Conservation (phyloP, 2,113 vertebrate genomes). For the Tragelaphus imberbis region DNA sequence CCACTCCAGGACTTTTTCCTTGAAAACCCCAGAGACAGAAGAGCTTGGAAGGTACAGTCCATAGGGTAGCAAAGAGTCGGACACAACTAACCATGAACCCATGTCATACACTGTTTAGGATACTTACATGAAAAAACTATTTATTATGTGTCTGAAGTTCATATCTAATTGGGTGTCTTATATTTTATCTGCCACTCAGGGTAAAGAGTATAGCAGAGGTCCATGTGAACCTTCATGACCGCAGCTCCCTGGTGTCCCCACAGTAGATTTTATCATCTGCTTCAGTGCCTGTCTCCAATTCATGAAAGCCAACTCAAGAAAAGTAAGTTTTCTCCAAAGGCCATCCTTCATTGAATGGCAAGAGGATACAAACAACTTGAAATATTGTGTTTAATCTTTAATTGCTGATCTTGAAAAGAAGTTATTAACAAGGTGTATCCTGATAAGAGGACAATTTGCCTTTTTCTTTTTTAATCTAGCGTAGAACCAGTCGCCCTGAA, state of each 20-base stretch:
- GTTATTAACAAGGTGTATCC: neutral
- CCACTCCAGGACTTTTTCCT: neutral
- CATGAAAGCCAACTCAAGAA: neutral
- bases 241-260: neutral
- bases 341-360: neutral
- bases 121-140: neutral
- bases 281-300: too few species aligned
- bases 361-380: neutral
- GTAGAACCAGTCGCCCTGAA: rapidly evolving
- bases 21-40: neutral
- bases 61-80: rapidly evolving
- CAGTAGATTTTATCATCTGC: neutral
- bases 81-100: neutral
- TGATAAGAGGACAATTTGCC: neutral
- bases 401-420: neutral
- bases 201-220: neutral
- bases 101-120: neutral
- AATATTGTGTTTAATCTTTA: neutral
- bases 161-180: neutral
- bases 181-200: neutral
- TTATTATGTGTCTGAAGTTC: neutral
- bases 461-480: neutral
- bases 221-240: rapidly evolving
- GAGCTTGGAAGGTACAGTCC: neutral
- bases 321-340: neutral